phyloP scores from a whole-genome alignment of 2,888 invertebrate genomes.

The Orthosia cruda region DNA sequence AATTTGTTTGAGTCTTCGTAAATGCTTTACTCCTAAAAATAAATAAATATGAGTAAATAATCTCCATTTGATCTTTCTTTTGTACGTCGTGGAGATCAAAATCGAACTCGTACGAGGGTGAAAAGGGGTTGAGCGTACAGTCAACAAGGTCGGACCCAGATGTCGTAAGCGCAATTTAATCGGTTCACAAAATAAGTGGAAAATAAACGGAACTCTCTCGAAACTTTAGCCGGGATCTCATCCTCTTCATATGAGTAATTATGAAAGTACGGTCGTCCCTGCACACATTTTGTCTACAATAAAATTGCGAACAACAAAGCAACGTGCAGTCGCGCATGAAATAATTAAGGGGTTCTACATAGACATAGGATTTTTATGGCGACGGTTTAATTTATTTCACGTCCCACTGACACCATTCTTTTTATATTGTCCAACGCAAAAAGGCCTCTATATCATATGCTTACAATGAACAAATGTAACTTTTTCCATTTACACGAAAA shows the following conservation, averaged over 20 bases:
- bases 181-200: conserved; percentile 21
- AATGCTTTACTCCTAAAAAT: conserved; percentile 26
- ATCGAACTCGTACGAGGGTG: conserved; percentile 44
- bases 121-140: conserved; percentile 30
- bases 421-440: conserved; percentile 61
- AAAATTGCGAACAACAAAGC: conserved; percentile 52
- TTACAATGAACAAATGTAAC: conserved; percentile 63
- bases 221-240: conserved; percentile 17
- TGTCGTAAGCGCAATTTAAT: conserved; percentile 37
- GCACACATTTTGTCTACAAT: conserved; percentile 37
- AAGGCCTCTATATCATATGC: conserved; percentile 59
- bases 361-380: conserved; percentile 51
- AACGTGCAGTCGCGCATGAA: conserved; percentile 35
- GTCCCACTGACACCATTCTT: conserved; percentile 59
- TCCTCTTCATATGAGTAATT: conserved; percentile 22
- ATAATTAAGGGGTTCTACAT: conserved; percentile 50
- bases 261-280: conserved; percentile 9
- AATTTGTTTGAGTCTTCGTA: background rate
- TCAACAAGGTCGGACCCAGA: conserved; percentile 27
- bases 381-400: conserved; percentile 59
- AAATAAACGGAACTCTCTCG: conserved; percentile 26
- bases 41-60: conserved; percentile 40
- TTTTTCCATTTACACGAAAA: conserved; percentile 69
- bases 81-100: conserved; percentile 50
- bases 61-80: conserved; percentile 48